Percentiles rank a stretch among this genome's conserved stretches.
Conservation (phyloP, 1,140 invertebrate species). For the Drosophila mojavensis region DNA sequence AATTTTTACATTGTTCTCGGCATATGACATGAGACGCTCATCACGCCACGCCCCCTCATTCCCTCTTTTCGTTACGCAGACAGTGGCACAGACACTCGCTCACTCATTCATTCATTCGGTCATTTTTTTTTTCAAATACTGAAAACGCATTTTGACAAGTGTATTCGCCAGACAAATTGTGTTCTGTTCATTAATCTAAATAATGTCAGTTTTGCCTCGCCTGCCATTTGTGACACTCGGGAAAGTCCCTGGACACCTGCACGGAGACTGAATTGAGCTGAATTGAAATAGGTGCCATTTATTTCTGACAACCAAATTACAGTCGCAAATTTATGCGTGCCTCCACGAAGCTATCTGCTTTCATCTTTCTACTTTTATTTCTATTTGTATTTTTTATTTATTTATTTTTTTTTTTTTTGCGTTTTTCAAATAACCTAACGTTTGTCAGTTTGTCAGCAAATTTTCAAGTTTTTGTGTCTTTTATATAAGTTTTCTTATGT, state of each 20-base stretch:
- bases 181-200: slow-evolving; percentile 55
- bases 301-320: slow-evolving; percentile 46
- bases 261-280: neutral
- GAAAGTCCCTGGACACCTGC: slow-evolving; percentile 38
- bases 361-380: no score
- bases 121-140: slow-evolving; percentile 18
- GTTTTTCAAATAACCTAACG: neutral
- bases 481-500: neutral
- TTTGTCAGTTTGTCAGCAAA: slow-evolving; percentile 4
- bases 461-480: neutral
- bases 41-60: neutral
- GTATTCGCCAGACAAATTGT: slow-evolving; percentile 30
- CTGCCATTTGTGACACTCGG: slow-evolving; percentile 13
- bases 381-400: neutral
- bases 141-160: slow-evolving; percentile 38
- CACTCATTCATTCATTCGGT: slow-evolving; percentile 16
- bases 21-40: slow-evolving; percentile 7
- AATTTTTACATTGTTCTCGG: slow-evolving; percentile 59
- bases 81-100: neutral
- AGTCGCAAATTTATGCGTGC: slow-evolving; percentile 52
- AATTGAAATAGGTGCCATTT: slow-evolving; percentile 51
- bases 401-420: neutral
- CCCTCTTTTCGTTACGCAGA: neutral
- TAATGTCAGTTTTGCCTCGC: slow-evolving; percentile 51
- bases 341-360: slow-evolving; percentile 1